Base-by-base conservation (phyloP, 2,113 vertebrate genomes). In the Corythoichthys haematopterus region DNA sequence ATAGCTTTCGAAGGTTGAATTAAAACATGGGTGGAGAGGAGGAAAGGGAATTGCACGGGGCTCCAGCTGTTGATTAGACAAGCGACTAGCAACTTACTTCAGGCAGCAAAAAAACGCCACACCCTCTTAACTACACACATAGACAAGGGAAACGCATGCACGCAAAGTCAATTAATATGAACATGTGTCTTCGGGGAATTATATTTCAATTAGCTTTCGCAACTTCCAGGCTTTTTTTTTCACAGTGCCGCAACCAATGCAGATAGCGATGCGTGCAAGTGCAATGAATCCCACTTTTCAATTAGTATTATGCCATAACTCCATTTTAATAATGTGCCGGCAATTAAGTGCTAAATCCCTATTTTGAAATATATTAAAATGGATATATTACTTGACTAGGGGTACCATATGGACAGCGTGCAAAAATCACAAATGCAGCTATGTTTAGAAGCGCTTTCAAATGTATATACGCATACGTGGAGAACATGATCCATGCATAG, bases 171-270 rank as follows among this genome's bases (percentile, higher is more conserved):
- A 88, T 88, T 87, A 87, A 87, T 78, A 85, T 58, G 81, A 88
- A 86, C 82, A 86, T 72, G 68, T 75, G 80, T 86, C 85, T 86
- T 79, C 36, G 20, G 88, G 88, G 88, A 89, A 88, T 89, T 87
- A 87, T 78, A 78, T 88, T 89, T 89, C 86, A 90, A 90, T 90
- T 90, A 88, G 85, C 84, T 83, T 79, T 69, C 72, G 80, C 77
- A 80, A 77, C 83, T 84, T 79, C 67, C 66, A 51, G 68, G 69
- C 69, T 68, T 84, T 81, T 82, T 82, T 61, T 79, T 85, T 62
- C 47, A 9, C 36, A 16, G 65, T 38, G 64, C 77, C 72, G 73
- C 82, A 80, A 79, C 86, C 85, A 83, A 71, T 60, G 77, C 20
- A 72, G 67, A 80, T 69, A 71, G 82, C 68, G 66, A 77, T 83